Evolutionary conservation across 2,113 vertebrate genomes (phyloP).

Genomic region (Illadopsis cleaveri): DNA sequence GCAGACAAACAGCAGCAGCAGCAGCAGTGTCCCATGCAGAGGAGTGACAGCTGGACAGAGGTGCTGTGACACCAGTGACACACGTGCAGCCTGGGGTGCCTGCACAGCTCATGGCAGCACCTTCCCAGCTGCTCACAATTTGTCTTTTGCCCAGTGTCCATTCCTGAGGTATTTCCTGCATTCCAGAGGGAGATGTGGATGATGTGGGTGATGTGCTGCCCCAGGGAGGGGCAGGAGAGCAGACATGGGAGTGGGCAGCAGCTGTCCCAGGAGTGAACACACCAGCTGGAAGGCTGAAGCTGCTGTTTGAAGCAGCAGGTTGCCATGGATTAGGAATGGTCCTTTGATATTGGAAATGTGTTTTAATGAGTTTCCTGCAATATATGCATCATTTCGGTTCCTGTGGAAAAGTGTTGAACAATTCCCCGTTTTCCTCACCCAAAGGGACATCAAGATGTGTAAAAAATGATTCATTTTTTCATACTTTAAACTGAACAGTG

Average conservation of each 20-base stretch:
- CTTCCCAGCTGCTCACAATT: fast-evolving
- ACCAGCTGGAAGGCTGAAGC: background rate
- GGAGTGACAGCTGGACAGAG: background rate
- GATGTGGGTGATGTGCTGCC: background rate
- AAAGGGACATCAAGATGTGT: background rate
- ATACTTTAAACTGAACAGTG: background rate
- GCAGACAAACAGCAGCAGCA: background rate
- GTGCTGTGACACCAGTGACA: fast-evolving
- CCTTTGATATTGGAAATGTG: background rate
- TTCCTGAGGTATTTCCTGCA: background rate
- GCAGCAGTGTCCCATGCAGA: background rate
- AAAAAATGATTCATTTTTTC: background rate
- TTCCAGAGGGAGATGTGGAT: background rate
- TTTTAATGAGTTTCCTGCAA: slow-evolving; percentile 3
- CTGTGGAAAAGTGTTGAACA: background rate
- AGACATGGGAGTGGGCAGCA: background rate
- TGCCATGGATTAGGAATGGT: background rate
- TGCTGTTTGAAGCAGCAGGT: background rate
- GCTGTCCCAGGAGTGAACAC: background rate
- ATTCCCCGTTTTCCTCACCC: background rate
- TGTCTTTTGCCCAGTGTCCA: background rate
- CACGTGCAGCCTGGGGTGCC: fast-evolving
- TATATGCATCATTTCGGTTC: background rate
- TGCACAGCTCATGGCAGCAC: fast-evolving
- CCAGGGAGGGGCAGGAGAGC: background rate